phyloP scores from a whole-genome alignment of 2,113 vertebrate genomes.

The Beaufortia kweichowensis region DNA sequence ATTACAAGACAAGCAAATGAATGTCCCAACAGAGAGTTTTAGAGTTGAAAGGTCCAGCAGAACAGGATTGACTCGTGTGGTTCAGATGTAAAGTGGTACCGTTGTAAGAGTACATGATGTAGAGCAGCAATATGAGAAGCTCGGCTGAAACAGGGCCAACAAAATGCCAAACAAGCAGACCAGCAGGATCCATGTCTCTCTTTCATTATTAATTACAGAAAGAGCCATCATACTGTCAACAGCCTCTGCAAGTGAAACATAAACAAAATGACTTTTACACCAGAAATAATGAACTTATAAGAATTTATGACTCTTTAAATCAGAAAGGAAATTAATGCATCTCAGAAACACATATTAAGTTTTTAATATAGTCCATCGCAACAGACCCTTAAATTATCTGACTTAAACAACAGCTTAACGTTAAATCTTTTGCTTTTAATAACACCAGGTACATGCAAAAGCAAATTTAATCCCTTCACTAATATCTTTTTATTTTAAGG shows the following conservation, averaged over 20 bases:
- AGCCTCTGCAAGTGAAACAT: constrained; percentile 21
- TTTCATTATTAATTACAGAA: constrained; percentile 26
- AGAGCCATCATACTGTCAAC: not conserved
- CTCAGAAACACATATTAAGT: too few species aligned
- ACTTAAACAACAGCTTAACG: too few species aligned
- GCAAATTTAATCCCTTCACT: too few species aligned
- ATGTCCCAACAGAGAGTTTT: too few species aligned
- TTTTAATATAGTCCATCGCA: too few species aligned
- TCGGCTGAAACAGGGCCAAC: not conserved
- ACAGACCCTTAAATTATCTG: too few species aligned
- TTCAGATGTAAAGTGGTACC: not conserved
- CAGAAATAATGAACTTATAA: constrained; percentile 12
- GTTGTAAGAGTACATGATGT: not conserved
- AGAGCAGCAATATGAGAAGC: not conserved
- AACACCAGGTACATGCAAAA: too few species aligned
- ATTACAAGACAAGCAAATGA: too few species aligned
- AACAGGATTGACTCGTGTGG: not conserved
- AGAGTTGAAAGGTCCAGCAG: not conserved
- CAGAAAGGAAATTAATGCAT: not conserved
- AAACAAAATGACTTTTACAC: constrained; percentile 20
- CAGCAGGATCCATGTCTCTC: constrained; percentile 9
- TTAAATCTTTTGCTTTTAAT: too few species aligned
- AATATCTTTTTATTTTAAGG: too few species aligned
- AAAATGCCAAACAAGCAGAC: not conserved
- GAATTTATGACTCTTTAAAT: not conserved